Evolutionary conservation across 1,140 invertebrate genomes (phyloP), one percentile per base, ranked within the genome.

Genomic region (Listronotus bonariensis): DNA sequence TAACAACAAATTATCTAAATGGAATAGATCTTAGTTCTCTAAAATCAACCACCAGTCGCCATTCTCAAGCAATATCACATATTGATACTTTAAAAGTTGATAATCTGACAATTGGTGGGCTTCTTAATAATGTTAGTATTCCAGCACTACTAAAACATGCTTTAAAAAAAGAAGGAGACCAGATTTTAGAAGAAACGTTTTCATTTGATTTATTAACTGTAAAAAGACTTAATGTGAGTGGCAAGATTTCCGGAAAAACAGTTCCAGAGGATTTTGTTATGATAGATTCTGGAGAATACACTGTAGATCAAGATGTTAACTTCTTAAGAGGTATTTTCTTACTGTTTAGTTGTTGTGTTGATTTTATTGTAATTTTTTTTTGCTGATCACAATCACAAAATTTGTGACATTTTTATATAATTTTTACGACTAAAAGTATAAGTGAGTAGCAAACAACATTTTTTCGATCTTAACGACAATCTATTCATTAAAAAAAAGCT

Each of bases 291-390:
- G 77, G 73, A 10, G 73, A 74, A 6, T 72, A 71, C 42, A 76
- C 68, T 26, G 72, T 82, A 1, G 68, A 78, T 52, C 76, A 80
- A 65, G 77, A 80, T 43, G 69, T 82, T n/a, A 69, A 74, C 58
- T 81, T 83, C 32, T 67, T 68, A 0, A 72, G 77, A 36, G 32
- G 51, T 56, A 12, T 56, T 26, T 26, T 5, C 5, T 26, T 3
- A 26, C 5, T 26, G 20, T 26, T 26, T 26, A 3, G 5, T 26
- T 26, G 1, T 26, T 26, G 20, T 26, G 5, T 26, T 26, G 20
- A 26, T 26, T 26, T 26, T 26, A 26, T 3, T 26, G 5, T 26
- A 26, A 26, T n/a, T n/a, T n/a, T n/a, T n/a, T n/a, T n/a, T n/a
- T n/a, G n/a, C n/a, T n/a, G n/a, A n/a, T n/a, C n/a, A n/a, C n/a